A percentile compares a stretch with the other conserved stretches of the same genome.
Evolutionary conservation across 2,113 vertebrate species (phyloP).

Genomic region (Salvelinus alpinus): DNA sequence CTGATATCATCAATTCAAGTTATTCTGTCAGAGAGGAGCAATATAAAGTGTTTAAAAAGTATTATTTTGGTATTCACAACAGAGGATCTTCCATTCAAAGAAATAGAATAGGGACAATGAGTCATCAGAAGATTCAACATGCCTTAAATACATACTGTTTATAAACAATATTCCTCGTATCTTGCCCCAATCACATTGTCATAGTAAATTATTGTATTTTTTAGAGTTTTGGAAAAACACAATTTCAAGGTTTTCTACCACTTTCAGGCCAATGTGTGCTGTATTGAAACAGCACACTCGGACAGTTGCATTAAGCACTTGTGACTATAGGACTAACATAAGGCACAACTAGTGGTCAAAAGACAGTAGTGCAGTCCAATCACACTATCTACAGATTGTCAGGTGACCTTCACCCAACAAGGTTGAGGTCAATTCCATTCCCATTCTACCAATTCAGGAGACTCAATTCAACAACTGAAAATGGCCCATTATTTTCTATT

Average conservation of each 20-base stretch:
- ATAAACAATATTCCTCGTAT: neutral
- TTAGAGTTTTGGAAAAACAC: neutral
- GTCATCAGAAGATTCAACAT: slow-evolving; percentile 17
- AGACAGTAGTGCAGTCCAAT: slow-evolving; percentile 12
- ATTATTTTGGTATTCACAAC: slow-evolving; percentile 25
- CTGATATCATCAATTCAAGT: slow-evolving; percentile 29
- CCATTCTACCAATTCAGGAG: neutral
- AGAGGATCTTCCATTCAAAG: slow-evolving; percentile 19
- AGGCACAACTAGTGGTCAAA: slow-evolving; percentile 61
- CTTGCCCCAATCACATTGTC: neutral
- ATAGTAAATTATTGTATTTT: neutral
- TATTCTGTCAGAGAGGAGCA: slow-evolving; percentile 9
- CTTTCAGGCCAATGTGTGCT: neutral
- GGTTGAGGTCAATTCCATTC: neutral
- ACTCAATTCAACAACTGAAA: neutral
- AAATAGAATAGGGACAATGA: neutral
- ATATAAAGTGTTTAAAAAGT: slow-evolving; percentile 32
- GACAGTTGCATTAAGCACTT: neutral
- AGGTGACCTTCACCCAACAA: neutral
- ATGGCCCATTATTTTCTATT: neutral
- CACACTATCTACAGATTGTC: slow-evolving; percentile 1
- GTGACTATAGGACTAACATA: slow-evolving; percentile 24
- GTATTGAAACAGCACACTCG: neutral
- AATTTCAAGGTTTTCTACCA: neutral
- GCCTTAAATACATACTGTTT: slow-evolving; percentile 3